A percentile compares a stretch with the other conserved stretches of the same genome.
Conservation (phyloP, 2,797 vertebrate species). For the Glyptemys insculpta region DNA sequence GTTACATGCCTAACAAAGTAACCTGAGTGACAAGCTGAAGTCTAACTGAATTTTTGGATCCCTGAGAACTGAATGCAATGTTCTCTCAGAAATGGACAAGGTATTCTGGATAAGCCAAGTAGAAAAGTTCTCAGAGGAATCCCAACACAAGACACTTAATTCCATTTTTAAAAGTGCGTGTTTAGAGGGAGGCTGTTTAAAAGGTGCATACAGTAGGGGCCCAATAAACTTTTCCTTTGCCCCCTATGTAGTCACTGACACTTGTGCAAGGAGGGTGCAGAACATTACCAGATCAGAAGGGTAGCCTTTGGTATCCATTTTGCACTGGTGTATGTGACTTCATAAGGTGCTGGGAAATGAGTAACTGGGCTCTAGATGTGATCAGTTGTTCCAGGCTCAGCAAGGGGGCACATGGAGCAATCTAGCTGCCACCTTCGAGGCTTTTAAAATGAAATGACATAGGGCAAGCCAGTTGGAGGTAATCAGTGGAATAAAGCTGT, state of each 20-base stretch:
- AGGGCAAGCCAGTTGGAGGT: neutral
- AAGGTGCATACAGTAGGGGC: neutral
- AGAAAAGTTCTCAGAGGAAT: neutral
- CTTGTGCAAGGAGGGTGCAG: neutral
- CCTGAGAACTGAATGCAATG: neutral
- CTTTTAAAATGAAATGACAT: neutral
- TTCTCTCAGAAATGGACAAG: neutral
- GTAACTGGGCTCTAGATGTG: accelerated
- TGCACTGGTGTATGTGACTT: neutral
- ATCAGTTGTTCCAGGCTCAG: neutral
- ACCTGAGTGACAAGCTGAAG: neutral
- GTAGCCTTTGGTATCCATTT: neutral
- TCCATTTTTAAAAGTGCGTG: neutral
- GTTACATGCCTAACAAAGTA: no score
- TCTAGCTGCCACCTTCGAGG: neutral
- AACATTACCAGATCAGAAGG: neutral
- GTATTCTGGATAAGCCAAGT: neutral
- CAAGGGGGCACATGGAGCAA: neutral
- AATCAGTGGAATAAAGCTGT: neutral
- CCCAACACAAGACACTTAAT: neutral
- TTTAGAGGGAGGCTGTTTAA: neutral
- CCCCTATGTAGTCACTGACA: neutral
- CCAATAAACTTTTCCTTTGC: neutral
- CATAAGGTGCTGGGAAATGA: neutral
- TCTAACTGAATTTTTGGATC: neutral